Percentiles rank a stretch among this genome's conserved stretches.
phyloP scores from a whole-genome alignment of 2,113 vertebrate genomes.

The Lipophrys pholis region DNA sequence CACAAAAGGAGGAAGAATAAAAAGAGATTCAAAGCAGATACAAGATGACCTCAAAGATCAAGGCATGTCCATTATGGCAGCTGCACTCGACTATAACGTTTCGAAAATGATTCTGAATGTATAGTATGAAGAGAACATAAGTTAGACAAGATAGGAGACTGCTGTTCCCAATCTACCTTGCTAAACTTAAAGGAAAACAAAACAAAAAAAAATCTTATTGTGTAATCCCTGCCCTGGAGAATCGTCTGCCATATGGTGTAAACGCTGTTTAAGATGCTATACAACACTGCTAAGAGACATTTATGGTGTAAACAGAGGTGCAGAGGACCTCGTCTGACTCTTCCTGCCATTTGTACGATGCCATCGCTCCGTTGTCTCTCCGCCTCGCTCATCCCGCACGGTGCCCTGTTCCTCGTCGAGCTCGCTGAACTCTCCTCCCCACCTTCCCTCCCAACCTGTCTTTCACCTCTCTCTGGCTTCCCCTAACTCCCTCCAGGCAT shows the following conservation, averaged over 20 bases:
- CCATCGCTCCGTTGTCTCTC: constrained; percentile 18
- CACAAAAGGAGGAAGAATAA: background rate
- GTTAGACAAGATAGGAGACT: background rate
- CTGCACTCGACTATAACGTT: background rate
- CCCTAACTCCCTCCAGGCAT: constrained; percentile 60
- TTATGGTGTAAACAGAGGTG: constrained; percentile 23
- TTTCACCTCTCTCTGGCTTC: constrained; percentile 49
- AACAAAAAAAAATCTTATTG: background rate
- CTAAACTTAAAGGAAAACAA: background rate
- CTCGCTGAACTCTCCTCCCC: constrained; percentile 38
- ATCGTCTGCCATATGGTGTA: constrained; percentile 27
- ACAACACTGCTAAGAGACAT: constrained; percentile 31
- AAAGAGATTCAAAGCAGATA: background rate
- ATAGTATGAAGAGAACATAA: background rate
- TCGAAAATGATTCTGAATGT: background rate
- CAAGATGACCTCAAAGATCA: constrained; percentile 7
- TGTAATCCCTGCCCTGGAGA: constrained; percentile 14
- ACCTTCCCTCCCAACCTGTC: constrained; percentile 29
- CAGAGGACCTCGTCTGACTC: constrained; percentile 21
- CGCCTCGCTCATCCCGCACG: constrained; percentile 13
- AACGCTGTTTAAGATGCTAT: constrained; percentile 39
- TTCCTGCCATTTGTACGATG: constrained; percentile 1
- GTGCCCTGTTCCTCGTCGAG: constrained; percentile 5
- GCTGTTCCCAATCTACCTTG: constrained; percentile 1
- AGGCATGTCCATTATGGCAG: background rate